These are phyloP conservation scores for Monopis laevigella DNA, from an alignment of 2,888 invertebrate genomes.

Conservation along the genomic window DNA sequence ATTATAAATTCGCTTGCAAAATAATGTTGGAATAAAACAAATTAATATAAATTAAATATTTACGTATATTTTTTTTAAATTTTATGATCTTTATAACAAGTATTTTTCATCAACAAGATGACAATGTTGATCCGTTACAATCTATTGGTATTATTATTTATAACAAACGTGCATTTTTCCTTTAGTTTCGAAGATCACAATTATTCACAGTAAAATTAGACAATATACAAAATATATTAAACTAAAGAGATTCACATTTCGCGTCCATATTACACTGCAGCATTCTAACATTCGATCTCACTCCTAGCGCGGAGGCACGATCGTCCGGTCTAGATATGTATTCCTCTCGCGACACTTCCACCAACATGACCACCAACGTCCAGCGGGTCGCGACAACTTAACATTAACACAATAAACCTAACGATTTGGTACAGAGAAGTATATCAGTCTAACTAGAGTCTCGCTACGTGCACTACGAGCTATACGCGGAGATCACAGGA, in stretches of 20 bases:
- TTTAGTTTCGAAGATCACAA: slow-evolving; percentile 9
- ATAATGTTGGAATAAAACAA: slow-evolving; percentile 11
- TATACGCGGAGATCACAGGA: slow-evolving; percentile 51
- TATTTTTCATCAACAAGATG: slow-evolving; percentile 46
- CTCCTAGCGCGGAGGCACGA: too few relatives aligned
- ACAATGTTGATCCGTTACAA: slow-evolving; percentile 24
- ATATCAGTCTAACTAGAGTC: slow-evolving; percentile 50
- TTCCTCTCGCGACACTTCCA: slow-evolving; percentile 20
- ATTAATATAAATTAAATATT: slow-evolving; percentile 53
- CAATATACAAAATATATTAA: slow-evolving; percentile 11
- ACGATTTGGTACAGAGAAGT: slow-evolving; percentile 64
- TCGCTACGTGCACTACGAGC: slow-evolving; percentile 4
- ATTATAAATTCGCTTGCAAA: too few relatives aligned
- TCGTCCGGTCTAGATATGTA: slow-evolving; percentile 1
- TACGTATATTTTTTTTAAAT: slow-evolving; percentile 60
- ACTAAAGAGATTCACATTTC: slow-evolving; percentile 3
- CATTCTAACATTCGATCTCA: too few relatives aligned
- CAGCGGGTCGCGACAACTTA: slow-evolving; percentile 59
- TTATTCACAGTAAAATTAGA: slow-evolving; percentile 6
- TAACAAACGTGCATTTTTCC: slow-evolving; percentile 4
- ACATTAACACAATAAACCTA: slow-evolving; percentile 43
- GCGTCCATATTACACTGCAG: too few relatives aligned
- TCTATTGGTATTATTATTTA: slow-evolving; percentile 4
- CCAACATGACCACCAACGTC: slow-evolving; percentile 59
- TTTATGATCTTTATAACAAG: slow-evolving; percentile 58